Evolutionary conservation across 2,797 vertebrate species (phyloP).

Genomic region (Schizopygopsis malacanthus): DNA sequence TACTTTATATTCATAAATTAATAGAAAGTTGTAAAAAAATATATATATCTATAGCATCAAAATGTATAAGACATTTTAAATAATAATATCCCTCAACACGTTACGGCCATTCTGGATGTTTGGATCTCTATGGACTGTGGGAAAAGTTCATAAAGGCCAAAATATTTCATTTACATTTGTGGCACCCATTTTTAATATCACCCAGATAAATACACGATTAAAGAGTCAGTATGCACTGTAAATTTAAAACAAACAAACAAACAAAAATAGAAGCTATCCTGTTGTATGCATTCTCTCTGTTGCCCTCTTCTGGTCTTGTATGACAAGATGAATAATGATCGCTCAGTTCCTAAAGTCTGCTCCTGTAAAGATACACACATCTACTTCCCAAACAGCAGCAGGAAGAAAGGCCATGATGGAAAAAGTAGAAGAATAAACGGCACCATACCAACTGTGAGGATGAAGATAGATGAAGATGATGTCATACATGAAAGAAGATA

Average conservation of each 20-base stretch:
- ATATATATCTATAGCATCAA: neutral
- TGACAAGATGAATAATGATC: constrained; percentile 37
- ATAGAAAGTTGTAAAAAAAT: too few relatives aligned
- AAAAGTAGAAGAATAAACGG: constrained; percentile 27
- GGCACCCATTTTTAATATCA: constrained; percentile 5
- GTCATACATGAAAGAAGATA: constrained; percentile 50
- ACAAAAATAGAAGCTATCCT: neutral
- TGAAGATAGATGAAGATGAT: constrained; percentile 6
- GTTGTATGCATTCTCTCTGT: constrained; percentile 63
- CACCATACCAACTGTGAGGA: constrained; percentile 2
- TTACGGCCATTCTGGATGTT: neutral
- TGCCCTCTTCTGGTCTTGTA: constrained; percentile 77
- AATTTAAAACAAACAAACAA: neutral
- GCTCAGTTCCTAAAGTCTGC: neutral
- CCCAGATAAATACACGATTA: neutral
- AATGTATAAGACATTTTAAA: neutral
- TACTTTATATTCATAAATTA: neutral
- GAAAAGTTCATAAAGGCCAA: neutral
- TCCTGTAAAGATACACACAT: constrained; percentile 2
- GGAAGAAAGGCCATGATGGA: constrained; percentile 36
- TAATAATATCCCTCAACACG: neutral
- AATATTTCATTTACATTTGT: neutral
- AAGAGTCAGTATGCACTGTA: neutral
- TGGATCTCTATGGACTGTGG: neutral
- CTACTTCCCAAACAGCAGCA: neutral